These are phyloP conservation scores for Muntiacus muntjak DNA, from an alignment of 2,113 vertebrate species.

Conservation along the genomic window DNA sequence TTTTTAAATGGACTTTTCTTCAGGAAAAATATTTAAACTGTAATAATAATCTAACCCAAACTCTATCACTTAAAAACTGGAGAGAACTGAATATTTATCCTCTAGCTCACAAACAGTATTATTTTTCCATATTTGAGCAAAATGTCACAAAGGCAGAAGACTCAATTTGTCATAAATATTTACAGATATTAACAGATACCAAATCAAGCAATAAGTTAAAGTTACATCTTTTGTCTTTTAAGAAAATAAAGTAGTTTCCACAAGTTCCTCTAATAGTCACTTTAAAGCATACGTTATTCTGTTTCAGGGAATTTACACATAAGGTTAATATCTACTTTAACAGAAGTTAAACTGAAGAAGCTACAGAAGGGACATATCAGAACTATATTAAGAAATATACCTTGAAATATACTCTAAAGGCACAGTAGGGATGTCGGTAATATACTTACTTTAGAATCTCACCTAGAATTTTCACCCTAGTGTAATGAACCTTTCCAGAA, in stretches of 20 bases:
- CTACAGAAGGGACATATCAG: not conserved
- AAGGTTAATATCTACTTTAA: not conserved
- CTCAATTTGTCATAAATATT: not conserved
- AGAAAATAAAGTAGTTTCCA: not conserved
- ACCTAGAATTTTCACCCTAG: not conserved
- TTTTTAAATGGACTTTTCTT: not conserved
- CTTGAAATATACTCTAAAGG: not conserved
- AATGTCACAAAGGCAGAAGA: not conserved
- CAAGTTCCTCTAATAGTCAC: not conserved
- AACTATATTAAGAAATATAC: not conserved
- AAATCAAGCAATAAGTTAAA: not conserved
- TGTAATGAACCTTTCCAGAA: not conserved
- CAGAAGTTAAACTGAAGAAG: not conserved
- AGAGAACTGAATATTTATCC: not conserved
- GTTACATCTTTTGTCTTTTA: not conserved
- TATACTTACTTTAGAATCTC: not conserved
- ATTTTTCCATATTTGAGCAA: constrained; percentile 26
- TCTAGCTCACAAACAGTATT: not conserved
- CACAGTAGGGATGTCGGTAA: not conserved
- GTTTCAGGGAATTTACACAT: not conserved
- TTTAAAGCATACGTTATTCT: not conserved
- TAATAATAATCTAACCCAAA: not conserved
- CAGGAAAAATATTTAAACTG: constrained; percentile 2
- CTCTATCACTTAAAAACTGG: not conserved
- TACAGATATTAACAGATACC: not conserved